Percentiles rank a stretch among this genome's conserved stretches.
These are phyloP conservation scores for Aspidoscelis tigris DNA, from an alignment of 2,113 vertebrate genomes.

Conservation along the genomic window DNA sequence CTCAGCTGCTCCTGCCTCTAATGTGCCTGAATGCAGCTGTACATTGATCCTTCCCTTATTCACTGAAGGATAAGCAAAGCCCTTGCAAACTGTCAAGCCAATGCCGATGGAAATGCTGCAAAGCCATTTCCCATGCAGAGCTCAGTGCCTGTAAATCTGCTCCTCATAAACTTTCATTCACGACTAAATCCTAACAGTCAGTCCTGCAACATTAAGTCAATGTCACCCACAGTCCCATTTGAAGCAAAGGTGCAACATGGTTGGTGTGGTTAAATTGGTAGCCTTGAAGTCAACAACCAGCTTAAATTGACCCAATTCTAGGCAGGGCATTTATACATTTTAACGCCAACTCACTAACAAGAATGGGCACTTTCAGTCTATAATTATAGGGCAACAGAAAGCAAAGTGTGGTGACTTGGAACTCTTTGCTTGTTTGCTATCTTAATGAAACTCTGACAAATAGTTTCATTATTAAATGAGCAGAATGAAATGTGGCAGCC, in stretches of 20 bases:
- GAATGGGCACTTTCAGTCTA: neutral
- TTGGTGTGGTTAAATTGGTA: neutral
- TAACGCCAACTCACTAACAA: neutral
- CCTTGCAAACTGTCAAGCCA: conserved; percentile 28
- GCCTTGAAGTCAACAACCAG: neutral
- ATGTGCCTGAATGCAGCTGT: neutral
- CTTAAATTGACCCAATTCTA: accelerated
- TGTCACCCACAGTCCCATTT: accelerated
- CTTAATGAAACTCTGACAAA: neutral
- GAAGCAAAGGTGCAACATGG: neutral
- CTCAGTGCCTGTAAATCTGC: conserved; percentile 12
- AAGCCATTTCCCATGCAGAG: conserved; percentile 10
- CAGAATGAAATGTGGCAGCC: conserved; percentile 2
- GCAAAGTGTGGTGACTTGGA: neutral
- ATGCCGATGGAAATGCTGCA: accelerated
- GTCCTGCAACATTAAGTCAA: conserved; percentile 4
- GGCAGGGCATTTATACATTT: neutral
- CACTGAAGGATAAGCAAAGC: conserved; percentile 27
- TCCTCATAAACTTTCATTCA: conserved; percentile 16
- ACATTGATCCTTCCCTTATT: conserved; percentile 14
- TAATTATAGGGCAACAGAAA: neutral
- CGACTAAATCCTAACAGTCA: neutral
- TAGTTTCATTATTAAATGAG: conserved; percentile 1
- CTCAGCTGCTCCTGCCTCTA: neutral
- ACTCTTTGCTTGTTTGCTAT: neutral